phyloP scores from a whole-genome alignment of 1,140 invertebrate genomes.

The Gonioctena quinquepunctata region DNA sequence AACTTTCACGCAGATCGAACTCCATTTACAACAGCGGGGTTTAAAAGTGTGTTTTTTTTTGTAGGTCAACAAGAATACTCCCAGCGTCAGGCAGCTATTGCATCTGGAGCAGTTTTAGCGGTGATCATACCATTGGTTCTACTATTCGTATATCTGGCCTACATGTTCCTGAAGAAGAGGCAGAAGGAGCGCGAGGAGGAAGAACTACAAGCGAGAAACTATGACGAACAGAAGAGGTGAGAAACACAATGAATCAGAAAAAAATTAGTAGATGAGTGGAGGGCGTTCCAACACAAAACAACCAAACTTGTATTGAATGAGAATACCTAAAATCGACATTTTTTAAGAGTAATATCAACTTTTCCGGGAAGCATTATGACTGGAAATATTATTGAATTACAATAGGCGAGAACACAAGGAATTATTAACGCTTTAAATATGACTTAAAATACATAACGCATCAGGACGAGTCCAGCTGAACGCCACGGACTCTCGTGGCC shows the following conservation, averaged over 20 bases:
- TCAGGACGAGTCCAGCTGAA: too few relatives aligned
- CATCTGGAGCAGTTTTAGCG: slow-evolving; percentile 73
- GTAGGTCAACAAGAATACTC: slow-evolving; percentile 79
- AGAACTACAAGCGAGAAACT: slow-evolving; percentile 16
- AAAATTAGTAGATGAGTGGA: neutral
- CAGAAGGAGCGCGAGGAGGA: slow-evolving; percentile 60
- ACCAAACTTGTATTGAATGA: neutral
- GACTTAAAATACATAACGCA: too few relatives aligned
- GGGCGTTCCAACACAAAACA: neutral
- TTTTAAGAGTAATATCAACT: too few relatives aligned
- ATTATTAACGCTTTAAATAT: too few relatives aligned
- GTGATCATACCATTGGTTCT: slow-evolving; percentile 76
- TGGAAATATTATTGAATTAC: too few relatives aligned
- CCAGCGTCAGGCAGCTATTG: slow-evolving; percentile 73
- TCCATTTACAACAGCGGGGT: too few relatives aligned
- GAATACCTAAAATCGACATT: too few relatives aligned
- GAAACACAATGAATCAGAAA: neutral
- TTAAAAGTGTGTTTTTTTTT: too few relatives aligned
- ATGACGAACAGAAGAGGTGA: slow-evolving; percentile 17
- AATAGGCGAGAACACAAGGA: too few relatives aligned
- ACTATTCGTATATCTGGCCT: slow-evolving; percentile 70
- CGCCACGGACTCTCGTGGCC: too few relatives aligned
- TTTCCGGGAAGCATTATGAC: too few relatives aligned
- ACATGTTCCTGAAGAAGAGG: slow-evolving; percentile 64
- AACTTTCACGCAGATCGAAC: too few relatives aligned